Base-by-base conservation (phyloP, 1,140 invertebrate genomes). In the Argopecten irradians region DNA sequence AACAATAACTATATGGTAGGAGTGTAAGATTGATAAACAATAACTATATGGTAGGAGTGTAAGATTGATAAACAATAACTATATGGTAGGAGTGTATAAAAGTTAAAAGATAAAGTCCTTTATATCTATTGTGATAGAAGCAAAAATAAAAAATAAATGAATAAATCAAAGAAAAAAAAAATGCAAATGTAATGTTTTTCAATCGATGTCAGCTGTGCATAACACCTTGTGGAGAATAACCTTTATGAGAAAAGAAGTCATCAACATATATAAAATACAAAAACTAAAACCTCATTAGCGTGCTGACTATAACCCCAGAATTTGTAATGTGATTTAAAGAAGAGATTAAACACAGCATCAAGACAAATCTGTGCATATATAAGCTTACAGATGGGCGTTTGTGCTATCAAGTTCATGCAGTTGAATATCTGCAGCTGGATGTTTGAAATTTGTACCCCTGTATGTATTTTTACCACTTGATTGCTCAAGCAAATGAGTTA, bases 401-500 rank as follows among this genome's bases (percentile, higher is more conserved):
- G 55, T 71, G 55, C 55, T 71, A 71, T 71, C 55, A n/a, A 11
- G 55, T 71, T 71, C 55, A 28, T 1, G 55, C 5, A n/a, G 55
- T 71, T 71, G n/a, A 71, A 71, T 71, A n/a, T 71, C 55, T 71
- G 55, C 55, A 71, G 22, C 55, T 71, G 55, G 55, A 28, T n/a
- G 55, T 28, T 71, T 71, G 55, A 71, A 71, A 71, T 71, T 71
- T 71, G 55, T 28, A 71, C n/a, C 55, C 55, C 55, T 71, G 14
- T 71, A 71, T 28, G n/a, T 71, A 28, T 71, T 71, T 71, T 71
- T 71, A 71, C 55, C 55, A 71, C 55, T 28, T 71, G 55, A 71
- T 22, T 71, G 55, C 55, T 71, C 55, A 71, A 71, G 55, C 55
- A 71, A 71, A 71, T 71, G 28, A 71, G 55, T 71, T 71, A 71